phyloP scores from a whole-genome alignment of 1,140 invertebrate species.

The Phenacoccus solenopsis region DNA sequence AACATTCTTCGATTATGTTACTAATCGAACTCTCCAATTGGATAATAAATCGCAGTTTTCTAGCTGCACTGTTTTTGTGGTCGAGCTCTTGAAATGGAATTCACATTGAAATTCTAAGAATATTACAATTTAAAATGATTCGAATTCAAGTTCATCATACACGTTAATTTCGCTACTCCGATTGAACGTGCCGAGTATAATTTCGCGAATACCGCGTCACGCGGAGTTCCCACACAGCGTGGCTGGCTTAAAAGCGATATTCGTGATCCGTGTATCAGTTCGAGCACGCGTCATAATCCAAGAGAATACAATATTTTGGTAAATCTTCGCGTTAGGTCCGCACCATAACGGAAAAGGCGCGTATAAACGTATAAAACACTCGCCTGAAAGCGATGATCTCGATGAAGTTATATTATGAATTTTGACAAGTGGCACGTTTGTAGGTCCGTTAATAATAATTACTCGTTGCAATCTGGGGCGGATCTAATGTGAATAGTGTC shows the following conservation, averaged over 20 bases:
- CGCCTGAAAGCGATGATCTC: neutral
- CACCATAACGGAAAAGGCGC: neutral
- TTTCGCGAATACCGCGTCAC: too few relatives aligned
- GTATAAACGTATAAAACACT: too few relatives aligned
- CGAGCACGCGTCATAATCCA: neutral
- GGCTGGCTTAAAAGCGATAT: neutral
- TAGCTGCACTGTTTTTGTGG: too few relatives aligned
- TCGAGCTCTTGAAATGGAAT: too few relatives aligned
- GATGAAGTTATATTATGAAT: neutral
- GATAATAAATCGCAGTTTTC: too few relatives aligned
- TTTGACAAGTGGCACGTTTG: neutral
- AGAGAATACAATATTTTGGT: neutral
- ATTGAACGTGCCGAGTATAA: too few relatives aligned
- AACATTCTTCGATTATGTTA: too few relatives aligned
- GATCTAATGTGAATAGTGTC: neutral
- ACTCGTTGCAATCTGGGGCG: neutral
- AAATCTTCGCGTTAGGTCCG: neutral
- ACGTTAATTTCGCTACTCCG: too few relatives aligned
- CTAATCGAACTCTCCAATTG: too few relatives aligned
- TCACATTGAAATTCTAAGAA: too few relatives aligned
- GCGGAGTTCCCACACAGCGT: neutral
- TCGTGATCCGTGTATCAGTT: neutral
- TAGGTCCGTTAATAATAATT: neutral
- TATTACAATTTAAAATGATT: too few relatives aligned
- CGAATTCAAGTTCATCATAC: neutral